Evolutionary conservation across 2,888 invertebrate genomes (phyloP), one percentile per base, ranked within the genome.

Genomic region (Charanyca ferruginea): DNA sequence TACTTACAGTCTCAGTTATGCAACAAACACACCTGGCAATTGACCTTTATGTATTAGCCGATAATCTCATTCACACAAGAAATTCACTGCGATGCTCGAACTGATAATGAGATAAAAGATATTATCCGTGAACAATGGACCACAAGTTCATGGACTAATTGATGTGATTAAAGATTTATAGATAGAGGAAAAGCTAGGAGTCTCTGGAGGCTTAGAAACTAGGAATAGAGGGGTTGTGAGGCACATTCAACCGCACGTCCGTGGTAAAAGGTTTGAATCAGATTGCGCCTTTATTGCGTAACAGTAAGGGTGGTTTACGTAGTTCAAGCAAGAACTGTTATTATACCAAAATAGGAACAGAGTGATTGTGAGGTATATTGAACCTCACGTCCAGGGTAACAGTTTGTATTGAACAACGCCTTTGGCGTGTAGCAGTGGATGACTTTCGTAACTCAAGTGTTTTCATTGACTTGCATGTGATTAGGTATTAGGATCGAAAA

Each of bases 141-240:
- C 51, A 25, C 22, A 22, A 25, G 18, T 28, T 52, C 18, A 16
- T 45, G n/a, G 16, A 41, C 58, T 75, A 78, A 75, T 75, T 73
- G 74, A 62, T 73, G 61, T 59, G 62, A 78, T 75, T 55, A 67
- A 48, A 51, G 58, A 78, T 73, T 73, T 78, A 73, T 59, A 38
- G 47, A 28, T 8, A 35, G 20, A 45, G 51, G 23, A 22, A 28
- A 38, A 77, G n/a, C 28, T 25, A 61, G 53, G 38, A n/a, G 25
- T 73, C 74, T 28, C 61, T 0, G 13, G 74, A 48, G 67, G 44
- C 22, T 55, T 11, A 35, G 35, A 54, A 41, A 52, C 48, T 58
- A 47, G 3, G 28, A 13, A 8, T 28, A 45, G 13, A 45, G 54
- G 38, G 23, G 60, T 16, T 38, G 35, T 16, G 16, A 38, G 38